These are phyloP conservation scores for Thalassoma bifasciatum DNA, from an alignment of 2,113 vertebrate species.

Conservation along the genomic window DNA sequence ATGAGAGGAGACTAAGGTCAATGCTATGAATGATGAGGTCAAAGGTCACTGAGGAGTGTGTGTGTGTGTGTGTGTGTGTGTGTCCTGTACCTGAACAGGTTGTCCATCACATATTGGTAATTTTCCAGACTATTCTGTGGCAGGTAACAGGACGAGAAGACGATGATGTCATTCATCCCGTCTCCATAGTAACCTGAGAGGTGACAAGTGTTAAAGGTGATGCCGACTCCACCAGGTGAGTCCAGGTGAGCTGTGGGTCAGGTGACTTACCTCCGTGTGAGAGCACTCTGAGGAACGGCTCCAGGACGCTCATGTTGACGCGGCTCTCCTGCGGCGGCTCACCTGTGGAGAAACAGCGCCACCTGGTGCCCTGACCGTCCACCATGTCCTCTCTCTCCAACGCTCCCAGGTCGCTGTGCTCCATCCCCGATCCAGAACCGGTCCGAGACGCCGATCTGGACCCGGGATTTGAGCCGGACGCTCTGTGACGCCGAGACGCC, in stretches of 20 bases:
- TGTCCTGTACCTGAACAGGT: constrained; percentile 85
- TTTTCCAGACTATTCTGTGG: constrained; percentile 81
- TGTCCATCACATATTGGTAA: constrained; percentile 87
- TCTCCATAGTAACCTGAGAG: constrained; percentile 86
- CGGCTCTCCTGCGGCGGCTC: constrained; percentile 66
- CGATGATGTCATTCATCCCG: constrained; percentile 83
- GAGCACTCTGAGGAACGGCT: constrained; percentile 85
- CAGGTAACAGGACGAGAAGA: constrained; percentile 88
- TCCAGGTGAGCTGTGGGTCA: neutral
- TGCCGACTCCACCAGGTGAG: neutral
- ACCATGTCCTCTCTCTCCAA: constrained; percentile 77
- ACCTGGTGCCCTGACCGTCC: constrained; percentile 80
- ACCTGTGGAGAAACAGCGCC: constrained; percentile 83
- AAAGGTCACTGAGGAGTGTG: too few species aligned
- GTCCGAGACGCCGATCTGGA: neutral
- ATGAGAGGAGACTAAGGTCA: too few species aligned
- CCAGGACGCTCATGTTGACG: constrained; percentile 84
- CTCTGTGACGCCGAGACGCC: constrained; percentile 2
- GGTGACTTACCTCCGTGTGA: constrained; percentile 84
- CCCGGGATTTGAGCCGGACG: neutral
- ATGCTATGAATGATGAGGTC: too few species aligned
- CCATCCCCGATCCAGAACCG: constrained; percentile 21
- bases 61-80: too few species aligned
- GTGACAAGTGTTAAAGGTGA: neutral
- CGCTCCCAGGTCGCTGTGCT: constrained; percentile 51